Conservation (phyloP, 2,113 vertebrate genomes). For the Trachemys scripta region DNA sequence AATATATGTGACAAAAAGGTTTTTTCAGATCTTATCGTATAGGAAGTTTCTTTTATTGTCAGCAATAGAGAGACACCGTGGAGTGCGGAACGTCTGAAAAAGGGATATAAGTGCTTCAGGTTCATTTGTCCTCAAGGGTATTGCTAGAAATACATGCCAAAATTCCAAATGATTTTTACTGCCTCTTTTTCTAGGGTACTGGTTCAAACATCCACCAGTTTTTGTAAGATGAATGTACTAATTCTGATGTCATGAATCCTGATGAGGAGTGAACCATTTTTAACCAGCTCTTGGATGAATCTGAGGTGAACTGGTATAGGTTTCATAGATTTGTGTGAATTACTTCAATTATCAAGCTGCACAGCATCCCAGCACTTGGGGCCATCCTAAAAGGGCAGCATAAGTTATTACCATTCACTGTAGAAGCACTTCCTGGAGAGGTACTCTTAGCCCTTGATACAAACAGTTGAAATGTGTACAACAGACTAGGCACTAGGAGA, state of each 20-base stretch:
- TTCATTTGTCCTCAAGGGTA: neutral
- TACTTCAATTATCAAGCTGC: constrained; percentile 12
- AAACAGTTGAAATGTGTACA: neutral
- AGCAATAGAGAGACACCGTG: neutral
- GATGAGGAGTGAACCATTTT: constrained; percentile 13
- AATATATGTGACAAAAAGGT: neutral
- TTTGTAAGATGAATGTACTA: constrained; percentile 13
- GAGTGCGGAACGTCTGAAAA: neutral
- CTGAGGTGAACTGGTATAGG: neutral
- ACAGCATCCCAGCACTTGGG: neutral
- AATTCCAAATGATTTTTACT: neutral
- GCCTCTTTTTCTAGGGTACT: neutral
- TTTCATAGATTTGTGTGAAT: neutral
- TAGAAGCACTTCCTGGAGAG: neutral
- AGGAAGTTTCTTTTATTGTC: constrained; percentile 13
- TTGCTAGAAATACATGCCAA: neutral
- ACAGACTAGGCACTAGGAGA: neutral
- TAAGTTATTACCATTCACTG: neutral
- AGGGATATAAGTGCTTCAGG: neutral
- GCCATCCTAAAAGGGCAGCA: neutral
- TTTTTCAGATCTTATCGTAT: neutral
- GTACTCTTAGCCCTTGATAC: neutral
- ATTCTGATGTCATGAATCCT: constrained; percentile 7
- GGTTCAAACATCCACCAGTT: neutral
- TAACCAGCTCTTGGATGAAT: neutral